These are phyloP conservation scores for Amphiprion clarkii DNA, from an alignment of 2,797 vertebrate species.

Conservation along the genomic window DNA sequence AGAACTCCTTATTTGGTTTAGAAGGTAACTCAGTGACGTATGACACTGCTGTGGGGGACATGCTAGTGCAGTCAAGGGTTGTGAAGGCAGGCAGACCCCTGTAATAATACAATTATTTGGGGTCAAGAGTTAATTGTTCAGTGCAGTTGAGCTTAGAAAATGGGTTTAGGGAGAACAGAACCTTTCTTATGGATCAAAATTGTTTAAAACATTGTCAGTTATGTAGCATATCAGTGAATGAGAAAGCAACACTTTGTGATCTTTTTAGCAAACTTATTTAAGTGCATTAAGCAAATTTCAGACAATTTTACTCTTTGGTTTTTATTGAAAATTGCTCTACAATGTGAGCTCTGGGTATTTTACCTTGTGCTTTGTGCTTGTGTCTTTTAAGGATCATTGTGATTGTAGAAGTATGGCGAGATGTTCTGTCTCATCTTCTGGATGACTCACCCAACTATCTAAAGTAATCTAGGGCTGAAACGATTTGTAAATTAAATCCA, in stretches of 20 bases:
- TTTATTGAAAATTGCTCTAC: background rate
- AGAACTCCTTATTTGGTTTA: conserved; percentile 42
- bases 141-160: conserved; percentile 60
- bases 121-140: conserved; percentile 81
- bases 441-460: background rate
- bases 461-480: background rate
- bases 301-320: background rate
- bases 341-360: background rate
- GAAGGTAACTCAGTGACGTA: conserved; percentile 46
- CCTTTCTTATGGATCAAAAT: conserved; percentile 55
- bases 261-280: background rate
- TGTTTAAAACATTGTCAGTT: conserved; percentile 27
- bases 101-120: conserved; percentile 82
- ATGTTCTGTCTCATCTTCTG: background rate
- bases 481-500: background rate
- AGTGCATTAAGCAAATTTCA: background rate
- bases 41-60: conserved; percentile 42
- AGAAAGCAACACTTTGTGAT: background rate
- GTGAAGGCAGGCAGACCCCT: conserved; percentile 52
- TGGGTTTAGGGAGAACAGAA: conserved; percentile 55
- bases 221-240: conserved; percentile 18
- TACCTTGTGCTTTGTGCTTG: background rate
- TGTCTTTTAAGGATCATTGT: background rate
- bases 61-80: conserved; percentile 32
- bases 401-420: background rate